Evolutionary conservation across 2,113 vertebrate genomes (phyloP), one percentile per base, ranked within the genome.

Genomic region (Rhinoptilus africanus): DNA sequence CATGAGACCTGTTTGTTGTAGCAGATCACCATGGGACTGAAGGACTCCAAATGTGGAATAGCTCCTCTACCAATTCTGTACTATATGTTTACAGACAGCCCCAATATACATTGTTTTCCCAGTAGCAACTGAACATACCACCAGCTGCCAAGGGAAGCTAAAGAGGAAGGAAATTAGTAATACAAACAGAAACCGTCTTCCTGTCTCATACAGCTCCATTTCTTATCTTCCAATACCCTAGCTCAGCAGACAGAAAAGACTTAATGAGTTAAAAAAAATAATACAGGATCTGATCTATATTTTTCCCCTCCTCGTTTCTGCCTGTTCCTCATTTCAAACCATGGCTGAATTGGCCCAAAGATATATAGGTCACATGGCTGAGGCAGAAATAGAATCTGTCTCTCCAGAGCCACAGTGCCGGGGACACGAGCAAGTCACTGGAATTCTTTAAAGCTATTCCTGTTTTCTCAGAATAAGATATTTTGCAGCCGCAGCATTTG

Each of bases 301-400:
- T 84, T 82, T 47, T 76, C 12, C 41, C 37, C 24, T 72, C 17
- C 34, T 62, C 4, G 0, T 86, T 91, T 89, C 76, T 92, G 75
- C 69, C 64, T 77, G 69, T 37, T 18, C 43, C 78, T 88, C 34
- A 8, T 48, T 71, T 84, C 7, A 85, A 87, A 74, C 63, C 39
- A 4, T 53, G 86, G 79, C 20, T 59, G 76, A 91, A 92, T 41
- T 51, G 95, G 89, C 50, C 89, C 93, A 93, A 69, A 96, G 86
- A 87, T 75, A 84, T 67, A 1, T 30, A n/a, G 86, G 94, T 89
- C 93, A 89, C 50, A 8, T 50, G 72, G 84, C 54, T 87, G 93
- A 71, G 68, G 83, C 93, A 96, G 93, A 92, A 96, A 95, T 77
- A 95, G 94, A 91, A 93, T 32, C 91, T 8, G 4, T 6, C 47